Base-by-base conservation (phyloP, 1,140 invertebrate genomes). In the Paraescarpia echinospica region DNA sequence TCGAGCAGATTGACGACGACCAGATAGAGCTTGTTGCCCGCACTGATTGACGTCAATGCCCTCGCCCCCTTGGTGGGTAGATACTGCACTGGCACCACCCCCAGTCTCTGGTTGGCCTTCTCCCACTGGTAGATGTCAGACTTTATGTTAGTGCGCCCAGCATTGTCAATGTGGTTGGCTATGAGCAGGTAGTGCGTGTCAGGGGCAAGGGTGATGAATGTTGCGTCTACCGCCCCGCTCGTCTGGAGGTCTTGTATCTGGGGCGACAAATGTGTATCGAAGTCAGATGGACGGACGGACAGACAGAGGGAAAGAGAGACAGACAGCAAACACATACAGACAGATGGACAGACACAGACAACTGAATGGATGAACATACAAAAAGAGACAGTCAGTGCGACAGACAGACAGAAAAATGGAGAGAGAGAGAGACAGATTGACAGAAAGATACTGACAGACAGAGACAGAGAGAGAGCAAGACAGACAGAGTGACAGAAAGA, bases 1-100 rank as follows among this genome's bases (percentile, higher is more conserved):
- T 95, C 94, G 90, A 94, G 95, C 51, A 94, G 93, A 93, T 95
- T 96, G 35, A 94, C 94, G 1, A 96, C 94, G 51, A 94, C 94
- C 92, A 96, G 93, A 92, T 94, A 96, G 8, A 94, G 93, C 4
- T 94, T 93, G 6, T 93, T 93, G 22, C 94, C 93, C 12, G 95
- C 94, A 48, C 93, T 92, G 35, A 95, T 94, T 1, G 94, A 93
- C 14, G 91, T 93, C 22, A 95, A 92, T 27, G 94, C 93, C 31
- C 89, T 88, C 34, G 95, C 95, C 31, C 95, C 89, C 34, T 34
- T 34, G 18, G 89, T 91, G n/a, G n/a, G 33, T 33, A 92, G 34
- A 34, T 90, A 51, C 33, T 91, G 35, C 33, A 91, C 94, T n/a
- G 95, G 93, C 1, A 93, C 92, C 59, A 34, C 92, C 35, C 88